Conservation (phyloP, 2,797 vertebrate species). For the Chelidonichthys spinosus region DNA sequence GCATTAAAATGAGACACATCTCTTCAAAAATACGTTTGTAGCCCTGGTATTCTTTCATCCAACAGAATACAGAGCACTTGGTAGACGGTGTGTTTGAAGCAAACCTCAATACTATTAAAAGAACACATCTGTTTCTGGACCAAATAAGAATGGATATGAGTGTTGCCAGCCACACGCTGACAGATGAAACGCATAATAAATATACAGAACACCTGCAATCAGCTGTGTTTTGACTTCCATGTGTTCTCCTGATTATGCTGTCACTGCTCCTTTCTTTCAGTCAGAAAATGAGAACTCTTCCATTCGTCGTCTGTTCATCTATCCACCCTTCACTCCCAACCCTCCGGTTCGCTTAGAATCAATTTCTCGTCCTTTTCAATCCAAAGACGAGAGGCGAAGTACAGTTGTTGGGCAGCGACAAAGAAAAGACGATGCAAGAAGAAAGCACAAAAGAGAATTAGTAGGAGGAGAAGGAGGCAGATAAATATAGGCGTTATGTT, state of each 20-base stretch:
- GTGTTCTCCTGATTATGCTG: conserved; percentile 74
- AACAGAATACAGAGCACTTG: background rate
- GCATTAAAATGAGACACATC: background rate
- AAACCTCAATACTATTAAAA: conserved; percentile 39
- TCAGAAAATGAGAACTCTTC: conserved; percentile 63
- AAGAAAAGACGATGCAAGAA: conserved; percentile 47
- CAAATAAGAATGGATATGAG: conserved; percentile 49
- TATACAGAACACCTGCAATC: conserved; percentile 26
- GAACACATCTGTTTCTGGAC: conserved; percentile 11
- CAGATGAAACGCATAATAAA: conserved; percentile 42
- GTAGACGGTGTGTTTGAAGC: background rate
- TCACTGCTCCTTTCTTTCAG: conserved; percentile 72
- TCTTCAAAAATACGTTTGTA: background rate
- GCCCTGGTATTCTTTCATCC: conserved; percentile 1
- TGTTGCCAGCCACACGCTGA: conserved; percentile 40
- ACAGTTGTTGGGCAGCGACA: conserved; percentile 14
- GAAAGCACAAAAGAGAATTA: conserved; percentile 50
- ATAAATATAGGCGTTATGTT: conserved; percentile 66
- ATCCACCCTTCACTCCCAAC: conserved; percentile 31
- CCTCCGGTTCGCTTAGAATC: conserved; percentile 39
- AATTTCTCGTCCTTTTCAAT: conserved; percentile 31
- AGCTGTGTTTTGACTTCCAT: conserved; percentile 62
- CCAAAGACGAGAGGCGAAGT: conserved; percentile 33
- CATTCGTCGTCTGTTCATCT: conserved; percentile 64
- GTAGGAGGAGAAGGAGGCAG: conserved; percentile 61